These are phyloP conservation scores for Labeo rohita DNA, from an alignment of 2,113 vertebrate species.

Conservation along the genomic window DNA sequence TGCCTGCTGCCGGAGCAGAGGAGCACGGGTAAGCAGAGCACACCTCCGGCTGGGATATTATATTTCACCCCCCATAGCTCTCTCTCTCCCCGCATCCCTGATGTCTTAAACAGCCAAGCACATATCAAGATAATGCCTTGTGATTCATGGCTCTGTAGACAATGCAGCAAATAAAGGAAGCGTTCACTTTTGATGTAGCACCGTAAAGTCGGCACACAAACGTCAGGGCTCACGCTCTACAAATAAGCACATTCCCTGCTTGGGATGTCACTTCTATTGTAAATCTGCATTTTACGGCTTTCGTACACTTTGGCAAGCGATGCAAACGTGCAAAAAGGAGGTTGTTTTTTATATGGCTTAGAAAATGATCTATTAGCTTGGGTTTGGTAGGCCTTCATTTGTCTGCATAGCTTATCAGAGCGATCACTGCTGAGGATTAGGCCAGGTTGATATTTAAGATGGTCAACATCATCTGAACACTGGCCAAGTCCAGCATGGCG, in stretches of 20 bases:
- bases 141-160: conserved; percentile 51
- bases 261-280: conserved; percentile 16
- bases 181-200: conserved; percentile 1
- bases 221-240: conserved; percentile 15
- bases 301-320: not conserved
- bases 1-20: conserved; percentile 42
- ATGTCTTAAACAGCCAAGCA: conserved; percentile 51
- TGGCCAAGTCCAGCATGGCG: conserved; percentile 33
- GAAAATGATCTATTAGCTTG: not conserved
- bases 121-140: conserved; percentile 50
- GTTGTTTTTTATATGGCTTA: not conserved
- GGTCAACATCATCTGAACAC: conserved; percentile 37
- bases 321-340: not conserved
- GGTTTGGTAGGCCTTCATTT: conserved; percentile 22
- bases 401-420: conserved; percentile 16
- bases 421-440: conserved; percentile 22
- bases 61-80: conserved; percentile 44
- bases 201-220: conserved; percentile 29
- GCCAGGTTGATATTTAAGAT: conserved; percentile 28
- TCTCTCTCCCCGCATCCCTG: conserved; percentile 19
- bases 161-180: conserved; percentile 38
- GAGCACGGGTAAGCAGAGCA: conserved; percentile 45
- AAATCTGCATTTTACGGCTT: conserved; percentile 25
- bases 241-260: not conserved
- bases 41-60: conserved; percentile 56